Conservation (phyloP, 2,888 invertebrate genomes). For the Epistrophella euchroma region DNA sequence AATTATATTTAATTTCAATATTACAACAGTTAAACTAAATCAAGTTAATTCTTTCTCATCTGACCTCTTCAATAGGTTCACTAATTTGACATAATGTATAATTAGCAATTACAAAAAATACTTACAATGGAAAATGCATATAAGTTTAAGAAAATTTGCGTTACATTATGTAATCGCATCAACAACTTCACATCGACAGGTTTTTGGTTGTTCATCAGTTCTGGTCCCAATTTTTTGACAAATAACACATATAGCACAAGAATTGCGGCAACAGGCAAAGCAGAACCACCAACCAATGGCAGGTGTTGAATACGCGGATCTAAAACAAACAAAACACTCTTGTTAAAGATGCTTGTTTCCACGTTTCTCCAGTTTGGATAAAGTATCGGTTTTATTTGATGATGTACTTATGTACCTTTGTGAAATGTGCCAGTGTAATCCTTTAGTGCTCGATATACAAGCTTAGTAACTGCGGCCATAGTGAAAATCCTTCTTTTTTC, state of each 20-base stretch:
- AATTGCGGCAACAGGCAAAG: constrained; percentile 86
- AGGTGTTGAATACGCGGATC: constrained; percentile 85
- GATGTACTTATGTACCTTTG: constrained; percentile 9
- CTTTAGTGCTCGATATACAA: not conserved
- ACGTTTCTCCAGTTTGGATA: not conserved
- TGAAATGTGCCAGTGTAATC: not conserved
- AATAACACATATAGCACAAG: constrained; percentile 88
- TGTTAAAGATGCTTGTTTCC: not conserved
- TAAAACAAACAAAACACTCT: constrained; percentile 33
- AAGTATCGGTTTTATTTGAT: not conserved
- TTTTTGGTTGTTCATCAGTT: constrained; percentile 87
- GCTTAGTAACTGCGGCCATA: constrained; percentile 39
- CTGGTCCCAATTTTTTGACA: constrained; percentile 89
- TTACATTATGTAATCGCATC: constrained; percentile 88
- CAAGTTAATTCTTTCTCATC: not conserved
- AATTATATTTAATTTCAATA: no score
- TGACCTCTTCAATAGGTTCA: not conserved
- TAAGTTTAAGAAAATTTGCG: constrained; percentile 84
- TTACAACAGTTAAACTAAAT: no score
- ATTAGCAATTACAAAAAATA: constrained; percentile 16
- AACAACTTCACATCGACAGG: constrained; percentile 87
- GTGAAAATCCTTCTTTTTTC: not conserved
- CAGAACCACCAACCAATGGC: constrained; percentile 87
- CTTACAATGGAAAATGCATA: constrained; percentile 76
- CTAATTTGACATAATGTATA: no score